Base-by-base conservation (phyloP, 2,888 invertebrate species). In the Ferdinandea cuprea region DNA sequence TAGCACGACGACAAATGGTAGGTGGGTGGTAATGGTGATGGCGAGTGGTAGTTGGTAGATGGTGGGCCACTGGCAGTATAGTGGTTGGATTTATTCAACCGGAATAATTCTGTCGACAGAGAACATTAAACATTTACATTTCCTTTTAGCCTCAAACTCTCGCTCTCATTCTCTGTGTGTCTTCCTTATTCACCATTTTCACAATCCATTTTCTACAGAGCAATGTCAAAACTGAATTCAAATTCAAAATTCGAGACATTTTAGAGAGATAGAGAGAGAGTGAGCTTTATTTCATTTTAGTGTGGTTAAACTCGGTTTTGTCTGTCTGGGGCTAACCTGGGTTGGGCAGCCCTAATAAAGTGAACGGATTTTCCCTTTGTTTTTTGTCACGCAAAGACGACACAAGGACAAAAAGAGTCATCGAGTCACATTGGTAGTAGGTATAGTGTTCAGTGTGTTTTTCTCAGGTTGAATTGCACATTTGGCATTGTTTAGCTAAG, bases 51-150 rank as follows among this genome's bases (percentile, higher is more conserved):
- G 11, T 1, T 21, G 69, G 17, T 25, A 5, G 65, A 37, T 50
- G 56, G 56, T 37, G 56, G 28, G 56, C 21, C 50, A 59, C 19
- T 44, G 44, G 11, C 19, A 44, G 44, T 44, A 46, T 30, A 74
- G 63, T 74, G 76, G 52, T 71, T 65, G 76, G 65, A 81, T 83
- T 83, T 83, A 83, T 83, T 83, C 81, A 83, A 83, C 81, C 81
- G 50, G 81, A 83, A 83, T 83, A 83, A 83, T 83, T 83, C 77
- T 77, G 72, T 77, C 81, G 81, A 77, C 81, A 83, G 77, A 83
- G 81, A 77, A 83, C 81, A 83, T 83, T 83, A 83, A 83, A 83
- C 72, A 83, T 83, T 83, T 77, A 83, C 81, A 83, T 83, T 83
- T 83, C 81, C 81, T 83, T 83, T 83, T 56, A 77, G 81, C 42